Conservation (phyloP, 2,797 vertebrate species). For the Pseudopleuronectes americanus region DNA sequence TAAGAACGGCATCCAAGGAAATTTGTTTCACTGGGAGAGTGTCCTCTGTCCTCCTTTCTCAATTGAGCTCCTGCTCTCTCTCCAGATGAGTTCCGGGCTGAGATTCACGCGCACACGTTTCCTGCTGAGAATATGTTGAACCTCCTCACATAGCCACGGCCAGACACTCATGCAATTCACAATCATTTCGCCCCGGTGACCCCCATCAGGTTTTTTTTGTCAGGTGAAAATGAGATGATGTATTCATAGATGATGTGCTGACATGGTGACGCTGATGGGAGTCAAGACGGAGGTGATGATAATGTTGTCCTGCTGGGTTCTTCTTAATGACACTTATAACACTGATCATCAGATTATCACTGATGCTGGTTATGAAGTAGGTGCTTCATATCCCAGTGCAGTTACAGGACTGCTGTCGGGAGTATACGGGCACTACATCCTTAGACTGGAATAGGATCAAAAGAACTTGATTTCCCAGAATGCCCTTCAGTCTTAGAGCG, state of each 20-base stretch:
- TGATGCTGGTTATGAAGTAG: constrained; percentile 20
- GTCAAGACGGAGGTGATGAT: constrained; percentile 16
- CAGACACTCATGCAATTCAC: constrained; percentile 37
- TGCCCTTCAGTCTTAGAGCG: constrained; percentile 46
- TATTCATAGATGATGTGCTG: constrained; percentile 42
- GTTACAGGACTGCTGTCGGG: constrained; percentile 38
- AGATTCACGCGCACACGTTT: constrained; percentile 22
- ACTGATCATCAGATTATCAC: constrained; percentile 31
- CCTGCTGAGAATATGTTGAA: constrained; percentile 22
- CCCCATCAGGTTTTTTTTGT: constrained; percentile 35
- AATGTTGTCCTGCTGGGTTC: constrained; percentile 16
- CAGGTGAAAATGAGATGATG: constrained; percentile 60
- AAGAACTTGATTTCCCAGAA: constrained; percentile 59
- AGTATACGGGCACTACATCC: constrained; percentile 23
- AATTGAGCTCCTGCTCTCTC: constrained; percentile 37
- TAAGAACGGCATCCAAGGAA: constrained; percentile 20
- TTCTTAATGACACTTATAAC: constrained; percentile 25
- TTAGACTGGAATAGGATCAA: constrained; percentile 52
- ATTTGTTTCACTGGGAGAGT: constrained; percentile 13
- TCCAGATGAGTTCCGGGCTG: constrained; percentile 30
- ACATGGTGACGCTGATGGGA: constrained; percentile 32
- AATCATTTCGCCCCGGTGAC: constrained; percentile 44
- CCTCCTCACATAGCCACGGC: constrained; percentile 13
- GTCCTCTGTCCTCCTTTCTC: constrained; percentile 24
- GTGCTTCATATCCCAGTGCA: constrained; percentile 36